A percentile compares a stretch with the other conserved stretches of the same genome.
Evolutionary conservation across 2,113 vertebrate genomes (phyloP).

Genomic region (Uropsilus gracilis): DNA sequence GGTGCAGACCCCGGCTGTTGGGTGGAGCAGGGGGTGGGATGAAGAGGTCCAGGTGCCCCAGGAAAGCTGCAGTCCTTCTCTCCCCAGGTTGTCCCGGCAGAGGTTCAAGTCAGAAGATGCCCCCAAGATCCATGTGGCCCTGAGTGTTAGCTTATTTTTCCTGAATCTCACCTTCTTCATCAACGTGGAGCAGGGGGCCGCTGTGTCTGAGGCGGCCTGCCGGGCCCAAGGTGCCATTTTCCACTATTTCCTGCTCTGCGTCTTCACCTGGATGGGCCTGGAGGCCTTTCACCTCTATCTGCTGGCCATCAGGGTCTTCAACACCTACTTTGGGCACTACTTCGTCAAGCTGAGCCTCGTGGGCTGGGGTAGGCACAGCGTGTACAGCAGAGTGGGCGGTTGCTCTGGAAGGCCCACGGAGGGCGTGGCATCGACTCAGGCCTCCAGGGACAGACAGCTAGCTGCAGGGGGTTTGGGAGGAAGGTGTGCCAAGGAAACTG

Average conservation of each 20-base stretch:
- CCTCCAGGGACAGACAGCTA: neutral
- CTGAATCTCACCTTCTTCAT: constrained; percentile 90
- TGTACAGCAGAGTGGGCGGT: rapidly evolving
- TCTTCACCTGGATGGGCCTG: constrained; percentile 89
- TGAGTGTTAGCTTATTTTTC: constrained; percentile 87
- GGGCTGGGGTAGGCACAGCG: constrained; percentile 87
- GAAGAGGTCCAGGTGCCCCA: too few species aligned
- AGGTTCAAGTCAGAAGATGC: constrained; percentile 84
- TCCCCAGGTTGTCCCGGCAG: constrained; percentile 76
- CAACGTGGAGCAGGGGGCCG: neutral
- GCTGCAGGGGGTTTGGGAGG: neutral
- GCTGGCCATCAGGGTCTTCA: constrained; percentile 82
- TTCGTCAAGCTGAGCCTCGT: constrained; percentile 85
- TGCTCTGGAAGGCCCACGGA: neutral
- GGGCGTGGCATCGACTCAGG: neutral
- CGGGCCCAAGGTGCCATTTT: constrained; percentile 81
- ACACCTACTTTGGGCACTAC: constrained; percentile 83
- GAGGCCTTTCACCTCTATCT: constrained; percentile 91
- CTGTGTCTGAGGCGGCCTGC: constrained; percentile 62
- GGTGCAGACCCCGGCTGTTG: too few species aligned
- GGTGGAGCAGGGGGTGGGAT: neutral
- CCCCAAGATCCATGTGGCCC: constrained; percentile 86
- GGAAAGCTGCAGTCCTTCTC: neutral
- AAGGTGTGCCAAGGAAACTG: neutral
- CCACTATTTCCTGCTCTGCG: constrained; percentile 90